Base-by-base conservation (phyloP, 2,113 vertebrate genomes). In the Sterna hirundo region DNA sequence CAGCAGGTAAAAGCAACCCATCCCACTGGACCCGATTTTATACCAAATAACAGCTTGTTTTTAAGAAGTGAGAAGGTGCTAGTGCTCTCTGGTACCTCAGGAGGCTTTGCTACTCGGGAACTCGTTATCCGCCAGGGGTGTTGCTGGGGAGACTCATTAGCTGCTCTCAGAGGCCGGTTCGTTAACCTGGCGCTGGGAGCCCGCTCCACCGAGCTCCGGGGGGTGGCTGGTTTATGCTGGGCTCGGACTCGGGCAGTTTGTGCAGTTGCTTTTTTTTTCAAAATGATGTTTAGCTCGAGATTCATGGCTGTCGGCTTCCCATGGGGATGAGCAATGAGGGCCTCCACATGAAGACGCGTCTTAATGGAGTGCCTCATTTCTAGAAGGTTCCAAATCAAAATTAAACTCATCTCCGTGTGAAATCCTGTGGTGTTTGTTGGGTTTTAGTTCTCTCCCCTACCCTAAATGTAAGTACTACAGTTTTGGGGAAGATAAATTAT, bases 161-260 rank as follows among this genome's bases (percentile, higher is more conserved):
- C 34, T 44, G 70, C 40, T 38, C 70, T 54, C 13, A 3, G 15
- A 38, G 54, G 47, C 49, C 0, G 0, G 5, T 27, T 61, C 2
- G 0, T 66, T 47, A 40, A 27, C 25, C 30, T 58, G 60, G 3
- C 3, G 25, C 83, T 52, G 23, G 1, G 18, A 30, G 27, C 7
- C 40, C 1, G 3, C 47, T 32, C 40, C 11, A 3, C 26, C 0
- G 1, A 29, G 38, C 46, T 55, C 25, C 7, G 10, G 2, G 38
- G 52, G 34, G 25, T 38, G 57, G 14, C 8, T 68, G 52, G 21
- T 47, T 38, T 25, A 3, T 51, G 21, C 18, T 1, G 1, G 38
- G 34, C 60, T 15, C 13, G 44, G 38, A 29, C 15, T 26, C 0
- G 11, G 36, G 42, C 54, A 62, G 15, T 46, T 60, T 22, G 21